Evolutionary conservation across 2,888 invertebrate species (phyloP).

Genomic region (Ellobium chinense): DNA sequence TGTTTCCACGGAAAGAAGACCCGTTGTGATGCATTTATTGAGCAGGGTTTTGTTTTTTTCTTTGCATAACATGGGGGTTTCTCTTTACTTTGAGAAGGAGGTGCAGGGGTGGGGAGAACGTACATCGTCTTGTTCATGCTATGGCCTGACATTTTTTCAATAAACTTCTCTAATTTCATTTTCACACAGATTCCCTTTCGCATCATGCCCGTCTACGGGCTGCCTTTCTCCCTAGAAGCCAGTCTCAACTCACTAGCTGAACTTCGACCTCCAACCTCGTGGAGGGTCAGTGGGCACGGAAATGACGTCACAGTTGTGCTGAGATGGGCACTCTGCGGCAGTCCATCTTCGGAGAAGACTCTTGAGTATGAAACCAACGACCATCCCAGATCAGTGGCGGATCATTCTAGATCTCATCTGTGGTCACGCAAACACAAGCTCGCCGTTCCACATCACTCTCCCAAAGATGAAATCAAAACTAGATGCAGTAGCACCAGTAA

Average conservation of each 20-base stretch:
- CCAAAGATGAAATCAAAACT: not conserved
- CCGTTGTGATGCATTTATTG: too few relatives aligned
- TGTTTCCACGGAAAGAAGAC: too few relatives aligned
- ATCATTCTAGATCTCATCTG: not conserved
- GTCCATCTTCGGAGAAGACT: slow-evolving; percentile 38
- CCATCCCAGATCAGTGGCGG: not conserved
- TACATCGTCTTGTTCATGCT: too few relatives aligned
- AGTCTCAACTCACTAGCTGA: slow-evolving; percentile 37
- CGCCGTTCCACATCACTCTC: not conserved
- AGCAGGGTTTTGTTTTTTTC: too few relatives aligned
- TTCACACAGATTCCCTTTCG: not conserved
- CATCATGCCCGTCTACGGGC: slow-evolving; percentile 38
- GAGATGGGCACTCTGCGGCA: slow-evolving; percentile 21
- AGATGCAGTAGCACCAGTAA: not conserved
- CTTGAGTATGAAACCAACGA: slow-evolving; percentile 25
- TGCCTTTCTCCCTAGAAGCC: slow-evolving; percentile 31
- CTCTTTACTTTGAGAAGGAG: too few relatives aligned
- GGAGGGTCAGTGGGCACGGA: slow-evolving; percentile 43
- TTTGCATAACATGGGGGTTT: too few relatives aligned
- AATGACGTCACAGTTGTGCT: slow-evolving; percentile 34
- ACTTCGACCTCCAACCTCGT: slow-evolving; percentile 32
- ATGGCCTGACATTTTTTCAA: too few relatives aligned
- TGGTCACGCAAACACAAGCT: slow-evolving; percentile 1
- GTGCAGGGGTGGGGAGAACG: too few relatives aligned
- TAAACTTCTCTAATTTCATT: too few relatives aligned